A percentile compares a stretch with the other conserved stretches of the same genome.
phyloP scores from a whole-genome alignment of 2,888 invertebrate species.

The Empis livida region DNA sequence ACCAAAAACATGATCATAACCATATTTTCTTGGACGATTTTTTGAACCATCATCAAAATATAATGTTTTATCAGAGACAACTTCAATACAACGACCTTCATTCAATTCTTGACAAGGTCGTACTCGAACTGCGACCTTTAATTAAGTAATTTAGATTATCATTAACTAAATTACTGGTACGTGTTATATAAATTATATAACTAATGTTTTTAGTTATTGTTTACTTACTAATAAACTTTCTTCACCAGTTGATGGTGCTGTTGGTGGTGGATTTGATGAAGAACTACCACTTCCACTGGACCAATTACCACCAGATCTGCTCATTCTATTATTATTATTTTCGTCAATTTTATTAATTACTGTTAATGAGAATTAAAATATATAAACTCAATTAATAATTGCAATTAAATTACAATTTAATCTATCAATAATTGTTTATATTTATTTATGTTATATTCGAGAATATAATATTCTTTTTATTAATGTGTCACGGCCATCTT shows the following conservation, averaged over 20 bases:
- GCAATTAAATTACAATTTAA: too few relatives aligned
- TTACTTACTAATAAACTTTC: constrained; percentile 31
- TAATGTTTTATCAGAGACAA: constrained; percentile 31
- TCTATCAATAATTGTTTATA: too few relatives aligned
- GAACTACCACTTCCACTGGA: constrained; percentile 30
- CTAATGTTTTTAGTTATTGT: background rate
- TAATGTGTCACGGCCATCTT: too few relatives aligned
- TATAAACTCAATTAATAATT: too few relatives aligned
- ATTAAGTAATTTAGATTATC: background rate
- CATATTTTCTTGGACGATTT: constrained; percentile 66
- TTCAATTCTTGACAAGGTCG: constrained; percentile 72
- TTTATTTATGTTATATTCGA: too few relatives aligned
- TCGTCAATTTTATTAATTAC: too few relatives aligned
- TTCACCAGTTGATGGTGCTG: constrained; percentile 24
- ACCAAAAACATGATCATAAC: constrained; percentile 81
- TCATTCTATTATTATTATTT: constrained; percentile 10
- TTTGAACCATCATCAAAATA: constrained; percentile 40
- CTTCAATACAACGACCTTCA: constrained; percentile 35
- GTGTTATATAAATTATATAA: background rate
- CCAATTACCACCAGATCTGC: constrained; percentile 21
- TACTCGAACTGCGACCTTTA: constrained; percentile 75
- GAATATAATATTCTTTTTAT: too few relatives aligned
- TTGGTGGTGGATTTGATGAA: constrained; percentile 22
- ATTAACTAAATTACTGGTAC: background rate
- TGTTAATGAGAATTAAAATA: too few relatives aligned